Base-by-base conservation (phyloP, 2,797 vertebrate genomes). In the Pristis pectinata region DNA sequence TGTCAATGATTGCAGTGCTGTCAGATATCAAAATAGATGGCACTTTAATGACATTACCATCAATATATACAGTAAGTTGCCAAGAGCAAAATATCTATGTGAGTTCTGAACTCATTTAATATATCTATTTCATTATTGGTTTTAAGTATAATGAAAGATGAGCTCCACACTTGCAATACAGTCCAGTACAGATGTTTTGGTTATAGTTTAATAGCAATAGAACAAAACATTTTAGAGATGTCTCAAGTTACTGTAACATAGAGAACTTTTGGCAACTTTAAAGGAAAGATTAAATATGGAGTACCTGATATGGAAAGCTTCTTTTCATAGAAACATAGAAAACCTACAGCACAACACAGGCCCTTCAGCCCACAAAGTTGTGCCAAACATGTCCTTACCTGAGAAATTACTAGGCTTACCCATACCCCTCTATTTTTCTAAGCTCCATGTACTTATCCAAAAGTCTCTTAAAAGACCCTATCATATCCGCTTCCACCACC, bases 81-180 rank as follows among this genome's bases (percentile, higher is more conserved):
- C 44, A 49, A 27, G 2, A 83, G 80, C 22, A 49, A 22, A 83
- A 83, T 83, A 49, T 17, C 41, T 80, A 37, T 44, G 37, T 27
- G 41, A 82, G 41, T 83, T 49, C 19, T 49, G 19, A 49, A 53
- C 44, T 49, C 7, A 83, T 53, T 49, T 49, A 83, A 49, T 49
- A 83, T 83, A 83, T 83, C 30, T 83, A 44, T 49, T 83, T 83
- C 10, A 27, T 49, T 53, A 2, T 7, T 27, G 41, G 41, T 89
- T 59, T n/a, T n/a, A 89, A 89, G 89, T 89, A 34, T 59, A 61
- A 11, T n/a, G 85, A 89, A 59, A 89, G 85, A 11, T n/a, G 53
- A 89, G 10, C 53, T 89, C 27, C 11, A 89, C 9, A 5, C 9
- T 89, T 56, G 53, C 85, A n/a, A 34, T 34, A 34, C 85, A 89